These are phyloP conservation scores for Bedellia somnulentella DNA, from an alignment of 2,888 invertebrate genomes.

Conservation along the genomic window DNA sequence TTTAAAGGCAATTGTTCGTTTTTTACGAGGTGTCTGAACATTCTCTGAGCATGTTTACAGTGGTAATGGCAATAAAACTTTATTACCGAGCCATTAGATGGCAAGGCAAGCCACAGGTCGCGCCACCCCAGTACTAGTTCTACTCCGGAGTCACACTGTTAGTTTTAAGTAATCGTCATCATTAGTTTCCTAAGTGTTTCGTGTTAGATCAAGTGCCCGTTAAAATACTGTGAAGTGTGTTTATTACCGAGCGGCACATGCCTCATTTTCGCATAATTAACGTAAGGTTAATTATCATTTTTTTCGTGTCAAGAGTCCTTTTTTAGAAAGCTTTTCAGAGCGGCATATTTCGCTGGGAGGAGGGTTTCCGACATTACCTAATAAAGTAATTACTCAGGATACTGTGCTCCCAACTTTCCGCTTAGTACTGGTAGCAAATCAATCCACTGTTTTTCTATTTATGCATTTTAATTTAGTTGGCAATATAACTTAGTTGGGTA, in stretches of 20 bases:
- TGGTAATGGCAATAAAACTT: constrained; percentile 54
- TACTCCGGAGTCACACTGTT: constrained; percentile 22
- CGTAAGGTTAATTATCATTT: too few species aligned
- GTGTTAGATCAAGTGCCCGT: too few species aligned
- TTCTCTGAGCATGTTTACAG: constrained; percentile 48
- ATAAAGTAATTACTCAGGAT: constrained; percentile 37
- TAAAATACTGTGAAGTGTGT: too few species aligned
- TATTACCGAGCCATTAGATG: constrained; percentile 43
- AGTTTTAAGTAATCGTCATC: constrained; percentile 37
- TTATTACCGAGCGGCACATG: too few species aligned
- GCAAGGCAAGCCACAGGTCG: constrained; percentile 37
- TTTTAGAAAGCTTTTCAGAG: constrained; percentile 12
- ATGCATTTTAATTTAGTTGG: too few species aligned
- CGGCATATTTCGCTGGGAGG: constrained; percentile 20
- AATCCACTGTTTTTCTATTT: too few species aligned
- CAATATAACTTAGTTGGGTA: too few species aligned
- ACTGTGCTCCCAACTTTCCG: constrained; percentile 11
- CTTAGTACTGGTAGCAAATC: constrained; percentile 12
- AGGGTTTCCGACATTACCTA: constrained; percentile 30
- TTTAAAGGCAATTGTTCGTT: constrained; percentile 39
- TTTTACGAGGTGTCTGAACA: constrained; percentile 30
- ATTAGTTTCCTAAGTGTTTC: constrained; percentile 25
- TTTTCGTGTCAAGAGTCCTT: too few species aligned
- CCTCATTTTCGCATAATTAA: too few species aligned
- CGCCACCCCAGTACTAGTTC: constrained; percentile 29